phyloP scores from a whole-genome alignment of 2,797 vertebrate species.

The Tragopan temminckii region DNA sequence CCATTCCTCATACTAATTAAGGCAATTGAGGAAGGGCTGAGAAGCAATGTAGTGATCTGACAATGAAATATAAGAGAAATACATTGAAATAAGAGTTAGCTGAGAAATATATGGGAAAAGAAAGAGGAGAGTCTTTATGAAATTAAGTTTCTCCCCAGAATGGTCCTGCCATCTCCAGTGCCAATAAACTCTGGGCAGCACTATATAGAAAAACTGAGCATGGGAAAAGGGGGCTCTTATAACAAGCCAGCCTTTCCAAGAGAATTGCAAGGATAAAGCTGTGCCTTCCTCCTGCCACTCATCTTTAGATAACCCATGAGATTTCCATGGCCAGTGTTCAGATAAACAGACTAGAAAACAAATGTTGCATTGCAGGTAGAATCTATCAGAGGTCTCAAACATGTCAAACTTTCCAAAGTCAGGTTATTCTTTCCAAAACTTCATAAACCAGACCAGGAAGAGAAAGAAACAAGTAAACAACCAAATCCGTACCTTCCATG shows the following conservation, averaged over 20 bases:
- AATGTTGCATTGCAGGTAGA: not conserved
- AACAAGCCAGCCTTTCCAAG: not conserved
- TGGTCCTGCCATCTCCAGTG: not conserved
- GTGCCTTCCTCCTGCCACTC: not conserved
- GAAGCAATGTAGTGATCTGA: not conserved
- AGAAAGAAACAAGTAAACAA: not conserved
- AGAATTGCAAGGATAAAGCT: not conserved
- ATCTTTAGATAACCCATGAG: not conserved
- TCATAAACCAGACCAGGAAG: not conserved
- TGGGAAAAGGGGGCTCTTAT: fast-evolving
- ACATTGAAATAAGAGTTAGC: not conserved
- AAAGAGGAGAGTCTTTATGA: not conserved
- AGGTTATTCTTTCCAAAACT: not conserved
- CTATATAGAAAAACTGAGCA: not conserved
- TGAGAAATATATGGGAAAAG: not conserved
- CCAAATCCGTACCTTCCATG: not conserved
- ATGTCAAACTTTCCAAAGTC: not conserved
- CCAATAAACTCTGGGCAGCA: not conserved
- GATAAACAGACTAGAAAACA: not conserved
- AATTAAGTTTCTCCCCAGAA: not conserved
- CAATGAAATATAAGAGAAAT: not conserved
- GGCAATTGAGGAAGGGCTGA: not conserved
- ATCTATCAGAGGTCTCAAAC: not conserved
- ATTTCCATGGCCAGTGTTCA: not conserved
- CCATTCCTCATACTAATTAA: not conserved